These are phyloP conservation scores for Cinclus cinclus DNA, from an alignment of 2,113 vertebrate genomes.

Conservation along the genomic window DNA sequence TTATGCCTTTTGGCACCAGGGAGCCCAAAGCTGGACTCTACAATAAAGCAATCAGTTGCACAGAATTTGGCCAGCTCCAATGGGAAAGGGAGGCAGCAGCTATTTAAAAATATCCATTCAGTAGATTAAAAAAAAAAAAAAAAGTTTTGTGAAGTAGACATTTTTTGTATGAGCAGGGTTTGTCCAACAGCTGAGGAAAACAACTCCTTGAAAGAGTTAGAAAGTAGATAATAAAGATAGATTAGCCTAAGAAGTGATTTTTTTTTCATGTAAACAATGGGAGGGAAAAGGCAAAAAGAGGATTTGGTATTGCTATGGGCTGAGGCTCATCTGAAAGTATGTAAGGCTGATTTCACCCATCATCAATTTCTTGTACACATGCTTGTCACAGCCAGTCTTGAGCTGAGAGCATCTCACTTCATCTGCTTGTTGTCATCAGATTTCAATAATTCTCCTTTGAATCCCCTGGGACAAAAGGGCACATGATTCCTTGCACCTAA, in stretches of 20 bases:
- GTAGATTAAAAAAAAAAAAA: neutral
- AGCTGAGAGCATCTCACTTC: neutral
- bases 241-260: neutral
- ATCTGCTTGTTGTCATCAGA: neutral
- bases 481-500: neutral
- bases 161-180: neutral
- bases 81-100: neutral
- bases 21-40: constrained; percentile 39
- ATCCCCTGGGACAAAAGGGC: neutral
- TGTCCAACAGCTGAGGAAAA: neutral
- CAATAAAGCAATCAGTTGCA: constrained; percentile 34
- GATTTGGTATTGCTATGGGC: neutral
- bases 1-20: constrained; percentile 32
- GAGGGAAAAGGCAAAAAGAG: neutral
- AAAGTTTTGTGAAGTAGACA: neutral
- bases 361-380: neutral
- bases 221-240: neutral
- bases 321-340: neutral
- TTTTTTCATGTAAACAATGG: neutral
- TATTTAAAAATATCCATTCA: neutral
- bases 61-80: neutral
- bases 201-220: neutral
- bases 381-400: neutral
- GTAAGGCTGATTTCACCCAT: neutral
- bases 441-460: constrained; percentile 9